Base-by-base conservation (phyloP, 2,113 vertebrate species). In the Gymnarchus niloticus region DNA sequence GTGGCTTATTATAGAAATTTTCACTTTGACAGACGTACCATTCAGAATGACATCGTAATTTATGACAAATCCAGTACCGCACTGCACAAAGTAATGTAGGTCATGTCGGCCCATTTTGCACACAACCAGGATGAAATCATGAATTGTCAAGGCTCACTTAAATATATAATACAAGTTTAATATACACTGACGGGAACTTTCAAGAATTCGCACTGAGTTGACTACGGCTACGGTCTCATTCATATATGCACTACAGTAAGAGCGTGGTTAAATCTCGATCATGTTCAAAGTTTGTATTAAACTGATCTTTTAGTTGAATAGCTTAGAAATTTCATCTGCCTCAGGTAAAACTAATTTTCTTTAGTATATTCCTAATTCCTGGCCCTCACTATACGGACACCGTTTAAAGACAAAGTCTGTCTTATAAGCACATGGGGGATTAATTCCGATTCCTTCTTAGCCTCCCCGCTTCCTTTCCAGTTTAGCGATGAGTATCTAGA, bases 381-480 rank as follows among this genome's bases (percentile, higher is more conserved):
- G 41, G 33, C 19, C 28, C 19, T 41, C 19, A 28, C 17, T 23
- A 59, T 59, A 19, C 21, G 10, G 3, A 37, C 21, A 8, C 37
- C 14, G 33, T 46, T 76, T 51, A 17, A 5, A 65, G 59, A 25
- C 21, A 56, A 88, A 91, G 93, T 94, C 92, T 83, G 91, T 92
- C 92, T 94, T 92, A 93, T 93, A 94, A 95, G 93, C 92, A 93
- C 92, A 92, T 92, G 94, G 23, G 54, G 80, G 92, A 94, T 93
- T 95, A 93, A 95, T 95, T 93, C 92, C 90, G 88, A 91, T 93
- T 91, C 92, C n/a, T 94, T 94, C 95, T 92, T 91, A 90, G 88
- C 90, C 87, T 90, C 88, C 92, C 92, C 90, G 90, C 91, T 89
- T 92, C 90, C 90, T 91, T 91, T 89, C 90, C 90, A 91, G 92